A percentile compares a stretch with the other conserved stretches of the same genome.
Evolutionary conservation across 2,113 vertebrate genomes (phyloP).

Genomic region (Herpetotheres cachinnans): DNA sequence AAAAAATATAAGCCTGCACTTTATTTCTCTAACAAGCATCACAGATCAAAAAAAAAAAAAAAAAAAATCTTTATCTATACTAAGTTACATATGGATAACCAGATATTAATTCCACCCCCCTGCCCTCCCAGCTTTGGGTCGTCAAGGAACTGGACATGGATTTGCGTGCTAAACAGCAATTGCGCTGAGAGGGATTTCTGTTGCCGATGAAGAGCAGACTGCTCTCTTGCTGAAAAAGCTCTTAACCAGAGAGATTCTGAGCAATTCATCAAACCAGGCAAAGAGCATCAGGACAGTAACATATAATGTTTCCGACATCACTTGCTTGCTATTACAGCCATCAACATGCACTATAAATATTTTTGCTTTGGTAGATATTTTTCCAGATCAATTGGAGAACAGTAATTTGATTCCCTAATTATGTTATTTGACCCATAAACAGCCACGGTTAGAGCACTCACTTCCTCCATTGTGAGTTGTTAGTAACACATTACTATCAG

Average conservation of each 20-base stretch:
- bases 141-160: not conserved
- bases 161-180: not conserved
- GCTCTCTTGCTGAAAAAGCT: not conserved
- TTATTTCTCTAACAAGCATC: not conserved
- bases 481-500: slow-evolving; percentile 98
- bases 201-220: not conserved
- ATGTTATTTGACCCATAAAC: slow-evolving; percentile 29
- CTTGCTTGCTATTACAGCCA: not conserved
- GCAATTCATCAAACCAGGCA: not conserved
- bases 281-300: not conserved
- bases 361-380: not conserved
- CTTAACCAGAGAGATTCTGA: not conserved
- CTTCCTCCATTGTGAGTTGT: slow-evolving; percentile 94
- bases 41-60: not conserved
- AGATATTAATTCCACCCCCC: not conserved
- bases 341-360: slow-evolving; percentile 20
- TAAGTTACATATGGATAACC: not conserved
- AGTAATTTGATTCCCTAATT: not conserved
- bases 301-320: not conserved
- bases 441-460: slow-evolving; percentile 86
- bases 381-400: not conserved
- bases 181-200: not conserved
- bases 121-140: not conserved
- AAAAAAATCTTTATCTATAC: not conserved
- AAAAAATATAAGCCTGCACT: not conserved